phyloP scores from a whole-genome alignment of 37 sponge, comb jelly and placozoan species.

The Chondrilla cf. caribensis region DNA sequence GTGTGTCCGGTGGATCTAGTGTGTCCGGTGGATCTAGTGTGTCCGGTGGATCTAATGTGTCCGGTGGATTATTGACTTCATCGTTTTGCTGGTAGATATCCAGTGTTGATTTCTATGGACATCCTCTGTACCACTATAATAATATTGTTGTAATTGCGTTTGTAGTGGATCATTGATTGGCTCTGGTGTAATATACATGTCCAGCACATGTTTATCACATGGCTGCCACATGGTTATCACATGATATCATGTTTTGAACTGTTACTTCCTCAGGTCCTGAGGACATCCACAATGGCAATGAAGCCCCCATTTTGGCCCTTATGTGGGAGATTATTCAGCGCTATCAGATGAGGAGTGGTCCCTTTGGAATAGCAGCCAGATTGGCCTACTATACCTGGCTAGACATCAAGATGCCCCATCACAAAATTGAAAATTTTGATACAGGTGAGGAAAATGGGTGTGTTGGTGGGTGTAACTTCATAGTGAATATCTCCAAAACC shows the following conservation, averaged over 20 bases:
- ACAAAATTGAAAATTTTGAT: slow-evolving; percentile 77
- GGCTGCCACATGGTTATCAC: neutral
- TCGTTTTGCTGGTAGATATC: too few relatives aligned
- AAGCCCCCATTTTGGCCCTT: slow-evolving; percentile 80
- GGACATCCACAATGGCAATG: slow-evolving; percentile 85
- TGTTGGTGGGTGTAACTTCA: too few relatives aligned
- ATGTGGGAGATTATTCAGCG: slow-evolving; percentile 88
- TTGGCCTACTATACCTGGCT: slow-evolving; percentile 85
- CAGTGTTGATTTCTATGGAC: too few relatives aligned
- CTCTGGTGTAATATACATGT: too few relatives aligned
- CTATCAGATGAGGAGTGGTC: slow-evolving; percentile 75
- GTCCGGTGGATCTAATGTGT: too few relatives aligned
- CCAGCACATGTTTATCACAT: too few relatives aligned
- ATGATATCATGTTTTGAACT: neutral
- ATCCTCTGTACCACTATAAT: neutral
- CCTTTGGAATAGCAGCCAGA: slow-evolving; percentile 65
- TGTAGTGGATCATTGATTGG: too few relatives aligned
- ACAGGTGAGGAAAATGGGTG: slow-evolving; percentile 27
- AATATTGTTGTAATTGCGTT: too few relatives aligned
- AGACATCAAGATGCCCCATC: slow-evolving; percentile 67
- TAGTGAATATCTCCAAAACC: too few relatives aligned
- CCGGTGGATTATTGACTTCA: too few relatives aligned
- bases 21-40: too few relatives aligned
- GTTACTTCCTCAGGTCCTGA: slow-evolving; percentile 56
- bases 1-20: neutral